Evolutionary conservation across 2,113 vertebrate genomes (phyloP).

Genomic region (Microcebus lehilahytsara): DNA sequence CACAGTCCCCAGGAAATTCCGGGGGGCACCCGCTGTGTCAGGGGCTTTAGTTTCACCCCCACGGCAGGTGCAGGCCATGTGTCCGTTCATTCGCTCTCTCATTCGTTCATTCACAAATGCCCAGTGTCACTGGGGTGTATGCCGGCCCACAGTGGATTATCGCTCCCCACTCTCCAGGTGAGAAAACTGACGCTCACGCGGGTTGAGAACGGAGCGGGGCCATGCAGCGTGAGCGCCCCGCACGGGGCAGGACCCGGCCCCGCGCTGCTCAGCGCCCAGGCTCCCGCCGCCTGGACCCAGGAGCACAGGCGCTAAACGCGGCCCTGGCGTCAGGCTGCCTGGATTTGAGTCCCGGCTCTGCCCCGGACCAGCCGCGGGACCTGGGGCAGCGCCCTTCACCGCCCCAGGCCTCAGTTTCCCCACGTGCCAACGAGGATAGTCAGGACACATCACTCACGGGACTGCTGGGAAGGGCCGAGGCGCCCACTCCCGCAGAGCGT

Average conservation of each 20-base stretch:
- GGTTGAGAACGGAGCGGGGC: too few relatives aligned
- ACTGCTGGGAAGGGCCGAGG: accelerated
- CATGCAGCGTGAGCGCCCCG: accelerated
- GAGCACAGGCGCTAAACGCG: accelerated
- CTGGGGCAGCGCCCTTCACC: background rate
- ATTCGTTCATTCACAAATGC: accelerated
- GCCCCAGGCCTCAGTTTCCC: background rate
- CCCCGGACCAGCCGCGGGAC: background rate
- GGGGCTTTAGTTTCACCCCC: background rate
- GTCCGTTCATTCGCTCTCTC: background rate
- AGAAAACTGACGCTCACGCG: background rate
- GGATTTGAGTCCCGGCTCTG: background rate
- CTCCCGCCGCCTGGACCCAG: accelerated
- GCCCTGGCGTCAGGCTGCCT: background rate
- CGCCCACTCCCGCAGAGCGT: accelerated
- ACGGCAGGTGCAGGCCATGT: background rate
- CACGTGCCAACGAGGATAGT: too few relatives aligned
- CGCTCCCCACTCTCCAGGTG: background rate
- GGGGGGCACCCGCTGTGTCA: background rate
- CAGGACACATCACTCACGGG: accelerated
- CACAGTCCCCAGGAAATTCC: background rate
- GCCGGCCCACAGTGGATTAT: background rate
- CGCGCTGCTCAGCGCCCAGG: background rate
- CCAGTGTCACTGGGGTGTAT: accelerated
- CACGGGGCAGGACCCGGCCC: background rate